These are phyloP conservation scores for Chloroclysta siterata DNA, from an alignment of 2,888 invertebrate species.

Conservation along the genomic window DNA sequence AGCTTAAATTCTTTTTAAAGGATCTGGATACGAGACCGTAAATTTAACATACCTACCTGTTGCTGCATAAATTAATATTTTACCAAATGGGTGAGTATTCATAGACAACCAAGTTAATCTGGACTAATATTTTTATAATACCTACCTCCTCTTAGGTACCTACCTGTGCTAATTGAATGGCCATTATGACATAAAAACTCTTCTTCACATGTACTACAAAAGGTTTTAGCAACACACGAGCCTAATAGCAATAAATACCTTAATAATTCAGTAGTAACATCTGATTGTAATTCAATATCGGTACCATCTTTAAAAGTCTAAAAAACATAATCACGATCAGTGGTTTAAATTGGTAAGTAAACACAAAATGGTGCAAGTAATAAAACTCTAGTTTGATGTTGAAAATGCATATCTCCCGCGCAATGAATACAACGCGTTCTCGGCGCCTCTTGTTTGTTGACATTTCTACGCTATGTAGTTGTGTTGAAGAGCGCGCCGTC, in stretches of 20 bases:
- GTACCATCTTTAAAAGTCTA: neutral
- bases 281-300: neutral
- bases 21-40: neutral
- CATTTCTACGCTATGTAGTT: slow-evolving; percentile 70
- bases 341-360: neutral
- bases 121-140: too few relatives aligned
- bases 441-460: slow-evolving; percentile 68
- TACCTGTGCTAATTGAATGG: too few relatives aligned
- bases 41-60: slow-evolving; percentile 13
- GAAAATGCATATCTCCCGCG: slow-evolving; percentile 46
- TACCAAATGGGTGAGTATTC: neutral
- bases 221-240: too few relatives aligned
- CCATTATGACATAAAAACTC: too few relatives aligned
- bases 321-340: neutral
- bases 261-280: too few relatives aligned
- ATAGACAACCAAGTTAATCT: neutral
- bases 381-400: slow-evolving; percentile 15
- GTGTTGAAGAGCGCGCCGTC: slow-evolving; percentile 68
- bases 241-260: too few relatives aligned
- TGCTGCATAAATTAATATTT: slow-evolving; percentile 3
- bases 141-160: too few relatives aligned
- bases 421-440: slow-evolving; percentile 50
- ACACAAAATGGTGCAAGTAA: neutral
- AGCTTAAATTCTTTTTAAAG: too few relatives aligned
- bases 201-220: too few relatives aligned